Evolutionary conservation across 1,140 invertebrate species (phyloP).

Genomic region (Paralvinella palmiformis): DNA sequence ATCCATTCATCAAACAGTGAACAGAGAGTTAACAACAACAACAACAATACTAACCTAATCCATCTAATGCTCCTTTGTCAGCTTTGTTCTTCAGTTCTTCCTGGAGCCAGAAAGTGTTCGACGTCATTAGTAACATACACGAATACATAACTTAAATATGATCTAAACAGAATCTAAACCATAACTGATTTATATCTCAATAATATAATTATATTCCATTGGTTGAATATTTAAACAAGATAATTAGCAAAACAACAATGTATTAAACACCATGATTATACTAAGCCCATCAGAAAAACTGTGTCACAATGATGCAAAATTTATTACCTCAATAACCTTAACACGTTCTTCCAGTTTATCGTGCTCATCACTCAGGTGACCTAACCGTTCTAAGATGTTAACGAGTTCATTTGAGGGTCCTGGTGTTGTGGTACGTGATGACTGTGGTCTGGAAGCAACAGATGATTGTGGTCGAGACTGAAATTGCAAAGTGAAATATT

Average conservation of each 20-base stretch:
- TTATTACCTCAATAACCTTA: conserved; percentile 18
- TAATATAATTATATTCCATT: neutral
- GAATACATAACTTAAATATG: neutral
- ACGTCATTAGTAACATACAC: neutral
- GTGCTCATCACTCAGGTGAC: conserved; percentile 28
- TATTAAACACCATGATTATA: neutral
- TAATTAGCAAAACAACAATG: neutral
- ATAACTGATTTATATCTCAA: neutral
- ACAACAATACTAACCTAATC: neutral
- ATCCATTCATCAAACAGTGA: neutral
- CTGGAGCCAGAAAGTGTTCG: conserved; percentile 23
- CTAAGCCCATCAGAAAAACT: neutral
- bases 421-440: conserved; percentile 21
- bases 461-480: neutral
- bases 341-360: conserved; percentile 29
- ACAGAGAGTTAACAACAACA: neutral
- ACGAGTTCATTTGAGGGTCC: conserved; percentile 32
- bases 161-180: neutral
- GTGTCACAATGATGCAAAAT: neutral
- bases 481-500: neutral
- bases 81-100: conserved; percentile 40
- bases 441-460: conserved; percentile 19
- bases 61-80: conserved; percentile 34
- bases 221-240: neutral
- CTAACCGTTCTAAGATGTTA: conserved; percentile 35